Evolutionary conservation across 2,113 vertebrate species (phyloP), one percentile per base, ranked within the genome.

Genomic region (Procavia capensis): DNA sequence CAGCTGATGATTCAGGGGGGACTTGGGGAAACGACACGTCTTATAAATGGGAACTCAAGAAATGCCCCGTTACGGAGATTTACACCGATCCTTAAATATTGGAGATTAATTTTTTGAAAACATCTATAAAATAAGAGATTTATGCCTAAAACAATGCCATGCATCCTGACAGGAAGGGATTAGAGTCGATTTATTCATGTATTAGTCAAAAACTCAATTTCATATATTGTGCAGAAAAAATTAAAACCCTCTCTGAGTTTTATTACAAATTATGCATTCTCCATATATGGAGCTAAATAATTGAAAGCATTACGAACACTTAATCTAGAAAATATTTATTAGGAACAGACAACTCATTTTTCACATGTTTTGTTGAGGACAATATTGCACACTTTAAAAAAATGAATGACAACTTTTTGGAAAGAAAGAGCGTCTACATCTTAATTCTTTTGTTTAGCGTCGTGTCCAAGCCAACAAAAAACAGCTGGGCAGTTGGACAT

Each of bases 311-410:
- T 97, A 94, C 91, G 96, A 96, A 97, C 93, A 90, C 93, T 94
- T 97, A 98, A 97, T 97, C 96, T 96, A 90, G 94, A 97, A 98
- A 97, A 98, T 97, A 97, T 97, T 97, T 97, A 97, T 97, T 97
- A 96, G 97, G 43, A 83, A 82, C 66, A 95, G 91, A 94, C 83
- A 95, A 85, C 87, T 94, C 95, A 93, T 96, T 91, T 96, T 91
- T 96, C 91, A 95, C 34, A 45, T 81, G 94, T 97, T 97, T 96
- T 63, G 29, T 93, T 68, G 93, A 97, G 68, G 72, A 95, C 72
- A 87, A 96, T 96, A 95, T 91, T 79, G 74, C 81, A 68, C 61
- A 85, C 84, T 96, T 95, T 90, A 92, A 97, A 97, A n/a, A 97
- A 95, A 98, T 97, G 97, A 96, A 98, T 92, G 96, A 95, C 0